Evolutionary conservation across 2,888 invertebrate genomes (phyloP), one percentile per base, ranked within the genome.

Genomic region (Phasia obesa): DNA sequence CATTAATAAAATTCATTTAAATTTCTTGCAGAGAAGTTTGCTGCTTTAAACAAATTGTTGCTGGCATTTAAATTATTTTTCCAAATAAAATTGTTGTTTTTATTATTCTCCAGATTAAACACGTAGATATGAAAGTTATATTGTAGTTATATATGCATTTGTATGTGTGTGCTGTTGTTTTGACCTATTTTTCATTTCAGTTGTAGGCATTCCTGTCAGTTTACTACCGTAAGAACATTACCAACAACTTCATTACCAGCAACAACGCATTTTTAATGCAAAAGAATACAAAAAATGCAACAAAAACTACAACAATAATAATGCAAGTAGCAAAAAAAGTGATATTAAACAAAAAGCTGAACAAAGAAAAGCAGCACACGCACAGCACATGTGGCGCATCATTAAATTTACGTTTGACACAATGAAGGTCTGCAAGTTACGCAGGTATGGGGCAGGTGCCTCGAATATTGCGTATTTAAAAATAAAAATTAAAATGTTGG

Each of bases 381-480:
- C 75, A 65, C 75, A 76, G 35, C 35, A 5, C 2, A 11, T 9
- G 71, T 71, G 79, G 83, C 31, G 83, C 79, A 76, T 83, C 83
- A 83, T 83, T 83, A 79, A 55, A 79, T 83, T 82, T 82, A 78
- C 74, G 82, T 78, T 82, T 82, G 78, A 78, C 82, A 78, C 70
- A 70, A 74, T 75, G 78, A 11, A 11, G 59, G 65, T 70, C 57
- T 74, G 44, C 64, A 44, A 57, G 67, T 35, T 25, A 57, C 57
- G 21, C 42, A 17, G 5, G 42, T n/a, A 35, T n/a, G 17, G 13
- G 19, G 35, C 23, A 23, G 17, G 65, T 51, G 19, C 38, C 15
- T 11, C 17, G 11, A 55, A 69, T 51, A 62, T 27, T 15, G 35
- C 31, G 51, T 21, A 64, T 59, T 6, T 17, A 27, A 19, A 55